phyloP scores from a whole-genome alignment of 2,797 vertebrate species.

The Sitta carolinensis region DNA sequence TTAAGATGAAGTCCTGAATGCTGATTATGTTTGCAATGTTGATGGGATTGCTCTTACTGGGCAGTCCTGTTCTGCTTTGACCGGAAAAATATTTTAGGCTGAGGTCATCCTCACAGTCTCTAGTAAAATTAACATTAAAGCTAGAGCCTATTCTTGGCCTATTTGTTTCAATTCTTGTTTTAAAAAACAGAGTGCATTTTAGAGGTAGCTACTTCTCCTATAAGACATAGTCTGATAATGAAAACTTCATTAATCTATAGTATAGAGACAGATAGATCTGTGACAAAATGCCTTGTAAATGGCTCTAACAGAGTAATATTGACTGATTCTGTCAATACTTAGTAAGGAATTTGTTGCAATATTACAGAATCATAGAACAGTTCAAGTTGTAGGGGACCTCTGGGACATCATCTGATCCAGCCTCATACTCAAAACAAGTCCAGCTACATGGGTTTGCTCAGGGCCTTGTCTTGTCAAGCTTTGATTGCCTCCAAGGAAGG shows the following conservation, averaged over 20 bases:
- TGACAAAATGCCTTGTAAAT: conserved; percentile 75
- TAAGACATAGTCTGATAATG: conserved; percentile 65
- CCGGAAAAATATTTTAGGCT: not conserved
- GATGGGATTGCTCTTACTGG: not conserved
- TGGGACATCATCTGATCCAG: not conserved
- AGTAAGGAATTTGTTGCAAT: conserved; percentile 58
- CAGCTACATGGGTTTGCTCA: not conserved
- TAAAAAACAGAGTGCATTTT: conserved; percentile 48
- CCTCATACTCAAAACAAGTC: not conserved
- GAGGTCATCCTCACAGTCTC: not conserved
- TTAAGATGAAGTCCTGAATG: conserved; percentile 46
- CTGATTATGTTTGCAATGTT: not conserved
- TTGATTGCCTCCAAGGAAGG: not conserved
- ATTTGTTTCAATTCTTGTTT: conserved; percentile 12
- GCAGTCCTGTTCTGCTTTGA: conserved; percentile 3
- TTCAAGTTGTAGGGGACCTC: conserved; percentile 10
- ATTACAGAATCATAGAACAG: conserved; percentile 56
- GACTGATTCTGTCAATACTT: conserved; percentile 72
- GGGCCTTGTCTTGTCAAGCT: not conserved
- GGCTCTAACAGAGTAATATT: conserved; percentile 75
- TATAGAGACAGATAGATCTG: conserved; percentile 70
- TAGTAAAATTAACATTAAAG: not conserved
- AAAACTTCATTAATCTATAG: conserved; percentile 72
- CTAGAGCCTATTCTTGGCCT: not conserved
- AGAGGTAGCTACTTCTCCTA: conserved; percentile 46